phyloP scores from a whole-genome alignment of 2,113 vertebrate species.

The Struthio camelus region DNA sequence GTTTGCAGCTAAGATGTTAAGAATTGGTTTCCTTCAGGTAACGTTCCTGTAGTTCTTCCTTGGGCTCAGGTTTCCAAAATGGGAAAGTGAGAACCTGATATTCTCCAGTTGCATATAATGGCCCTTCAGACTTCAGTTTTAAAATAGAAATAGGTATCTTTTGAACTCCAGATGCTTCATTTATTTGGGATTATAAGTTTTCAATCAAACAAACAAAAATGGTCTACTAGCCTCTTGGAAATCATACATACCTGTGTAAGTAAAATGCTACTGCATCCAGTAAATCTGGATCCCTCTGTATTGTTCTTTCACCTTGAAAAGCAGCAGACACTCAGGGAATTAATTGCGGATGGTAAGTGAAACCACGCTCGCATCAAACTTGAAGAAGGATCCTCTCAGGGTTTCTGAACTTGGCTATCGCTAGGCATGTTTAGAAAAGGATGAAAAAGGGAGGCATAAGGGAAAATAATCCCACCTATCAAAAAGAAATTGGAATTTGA shows the following conservation, averaged over 20 bases:
- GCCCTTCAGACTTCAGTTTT: background rate
- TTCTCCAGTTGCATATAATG: background rate
- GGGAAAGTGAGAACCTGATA: background rate
- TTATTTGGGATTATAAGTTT: background rate
- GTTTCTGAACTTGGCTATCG: background rate
- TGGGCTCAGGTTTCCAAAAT: background rate
- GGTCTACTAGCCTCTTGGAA: background rate
- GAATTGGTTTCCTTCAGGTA: background rate
- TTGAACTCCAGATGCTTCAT: background rate
- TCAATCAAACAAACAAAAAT: background rate
- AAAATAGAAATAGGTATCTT: background rate
- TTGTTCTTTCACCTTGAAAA: background rate
- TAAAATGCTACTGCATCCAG: background rate
- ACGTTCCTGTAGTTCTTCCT: background rate
- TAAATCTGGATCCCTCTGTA: background rate
- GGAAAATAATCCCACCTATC: background rate
- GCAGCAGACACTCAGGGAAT: background rate
- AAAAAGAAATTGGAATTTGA: background rate
- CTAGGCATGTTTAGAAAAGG: rapidly evolving
- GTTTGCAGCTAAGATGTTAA: background rate
- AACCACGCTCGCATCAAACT: background rate
- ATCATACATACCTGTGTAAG: background rate
- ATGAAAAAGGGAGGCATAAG: background rate
- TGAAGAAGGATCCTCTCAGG: background rate
- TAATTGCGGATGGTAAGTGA: background rate